phyloP scores from a whole-genome alignment of 2,113 vertebrate species.

The Madoqua kirkii region DNA sequence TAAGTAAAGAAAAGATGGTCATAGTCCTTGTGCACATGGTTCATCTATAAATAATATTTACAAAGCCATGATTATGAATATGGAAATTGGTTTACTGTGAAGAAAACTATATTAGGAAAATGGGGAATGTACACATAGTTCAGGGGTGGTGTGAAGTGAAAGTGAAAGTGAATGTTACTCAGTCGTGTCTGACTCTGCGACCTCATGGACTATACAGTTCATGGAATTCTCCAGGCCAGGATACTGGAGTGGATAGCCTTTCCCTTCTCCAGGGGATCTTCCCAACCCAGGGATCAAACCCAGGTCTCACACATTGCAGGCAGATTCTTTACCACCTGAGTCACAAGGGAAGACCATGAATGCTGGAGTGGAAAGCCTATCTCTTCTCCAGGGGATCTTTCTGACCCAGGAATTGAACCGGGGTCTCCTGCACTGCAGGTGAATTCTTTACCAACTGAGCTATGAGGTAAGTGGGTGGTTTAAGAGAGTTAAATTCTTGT shows the following conservation, averaged over 20 bases:
- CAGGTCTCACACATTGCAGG: neutral
- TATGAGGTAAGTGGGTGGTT: neutral
- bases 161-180: neutral
- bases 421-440: neutral
- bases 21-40: neutral
- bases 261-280: neutral
- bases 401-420: neutral
- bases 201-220: neutral
- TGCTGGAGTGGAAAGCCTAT: neutral
- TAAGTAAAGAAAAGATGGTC: neutral
- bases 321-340: neutral
- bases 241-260: neutral
- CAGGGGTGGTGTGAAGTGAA: neutral
- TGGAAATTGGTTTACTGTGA: neutral
- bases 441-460: neutral
- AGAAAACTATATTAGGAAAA: neutral
- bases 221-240: neutral
- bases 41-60: neutral
- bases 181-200: fast-evolving
- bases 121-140: neutral
- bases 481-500: neutral
- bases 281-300: neutral
- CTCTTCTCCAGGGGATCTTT: neutral
- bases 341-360: neutral
- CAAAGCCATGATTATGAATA: neutral